Evolutionary conservation across 2,797 vertebrate species (phyloP), one percentile per base, ranked within the genome.

Genomic region (Harpagifer antarcticus): DNA sequence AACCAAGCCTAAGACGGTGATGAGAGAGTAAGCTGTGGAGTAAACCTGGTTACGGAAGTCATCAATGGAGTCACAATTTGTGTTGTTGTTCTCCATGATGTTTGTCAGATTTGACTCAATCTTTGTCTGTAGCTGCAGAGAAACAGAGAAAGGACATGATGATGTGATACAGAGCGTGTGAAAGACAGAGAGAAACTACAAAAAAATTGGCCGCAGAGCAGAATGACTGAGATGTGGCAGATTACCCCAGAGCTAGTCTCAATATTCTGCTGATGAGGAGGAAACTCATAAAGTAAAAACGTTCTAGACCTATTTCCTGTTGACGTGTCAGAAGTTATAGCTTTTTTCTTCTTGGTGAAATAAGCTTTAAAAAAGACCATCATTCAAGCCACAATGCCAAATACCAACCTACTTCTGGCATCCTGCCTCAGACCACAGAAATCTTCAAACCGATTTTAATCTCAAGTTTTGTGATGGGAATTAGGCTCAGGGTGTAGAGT

Each of bases 31-130:
- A 42, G 93, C 77, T 0, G 96, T 96, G 75, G 97, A 96, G 87
- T 99, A 99, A 9, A 99, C 96, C 74, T 95, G 89, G 93, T 98
- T 97, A 10, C 98, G 95, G 91, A 99, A 99, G 33, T 97, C 96
- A 1, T 98, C 96, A 0, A 99, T 97, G 45, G 92, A 74, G 0
- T 74, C 47, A 14, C 93, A 94, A 0, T 0, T 2, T 0, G 44
- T 68, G 2, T 45, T 68, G 79, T 82, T 84, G 57, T 16, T 49
- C 27, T 16, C 50, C 8, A 8, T 1, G 13, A 5, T 1, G 10
- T 6, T 0, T 4, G 81, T 88, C 58, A 40, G 0, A 52, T 89
- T 89, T 5, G 5, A 17, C 1, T 33, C 83, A 88, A 90, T 92
- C 43, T 78, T 55, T 62, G 54, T 9, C 20, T 31, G 50, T 15